Evolutionary conservation across 2,888 invertebrate species (phyloP), one percentile per base, ranked within the genome.

Genomic region (Terebella lapidaria): DNA sequence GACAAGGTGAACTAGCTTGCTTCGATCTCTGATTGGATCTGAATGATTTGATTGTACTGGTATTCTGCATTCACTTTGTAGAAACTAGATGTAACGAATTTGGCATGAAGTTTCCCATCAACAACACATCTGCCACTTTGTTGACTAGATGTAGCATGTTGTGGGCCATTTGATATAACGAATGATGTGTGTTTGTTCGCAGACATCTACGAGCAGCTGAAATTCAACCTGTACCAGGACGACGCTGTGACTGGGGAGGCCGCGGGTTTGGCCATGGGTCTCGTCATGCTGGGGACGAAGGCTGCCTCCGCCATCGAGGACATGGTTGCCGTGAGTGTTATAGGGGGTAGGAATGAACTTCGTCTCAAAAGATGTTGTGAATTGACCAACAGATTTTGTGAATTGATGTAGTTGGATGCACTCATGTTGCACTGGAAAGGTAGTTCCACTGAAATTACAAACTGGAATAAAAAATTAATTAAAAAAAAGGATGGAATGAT

Each of bases 191-290:
- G n/a, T n/a, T n/a, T n/a, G n/a, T n/a, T 51, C 70, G 88, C 91
- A 80, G 94, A 96, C 82, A 89, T 95, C 3, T 99, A 97, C 78
- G 94, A 95, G 75, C 94, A 95, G 79, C 84, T 99, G 10, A 96
- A 96, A 78, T 93, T 94, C 77, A 94, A 94, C 81, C 84, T 99
- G 61, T 96, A 94, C 75, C 94, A 96, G 72, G 99, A 99, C 81
- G 99, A 99, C 82, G 99, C 99, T 0, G 93, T 97, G 0, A 95
- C 96, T 26, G 78, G 81, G 59, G 99, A 99, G 83, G 96, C 97
- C 3, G 97, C 99, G 28, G 97, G 96, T 63, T 91, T 99, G 69
- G 94, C 95, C 0, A 97, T 99, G 95, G 99, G 99, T 53, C 89
- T 99, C 87, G 95, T 97, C 0, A 97, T 97, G 97, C 83, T 97